phyloP scores from a whole-genome alignment of 1,140 invertebrate genomes.

The Platyscapa corneri region DNA sequence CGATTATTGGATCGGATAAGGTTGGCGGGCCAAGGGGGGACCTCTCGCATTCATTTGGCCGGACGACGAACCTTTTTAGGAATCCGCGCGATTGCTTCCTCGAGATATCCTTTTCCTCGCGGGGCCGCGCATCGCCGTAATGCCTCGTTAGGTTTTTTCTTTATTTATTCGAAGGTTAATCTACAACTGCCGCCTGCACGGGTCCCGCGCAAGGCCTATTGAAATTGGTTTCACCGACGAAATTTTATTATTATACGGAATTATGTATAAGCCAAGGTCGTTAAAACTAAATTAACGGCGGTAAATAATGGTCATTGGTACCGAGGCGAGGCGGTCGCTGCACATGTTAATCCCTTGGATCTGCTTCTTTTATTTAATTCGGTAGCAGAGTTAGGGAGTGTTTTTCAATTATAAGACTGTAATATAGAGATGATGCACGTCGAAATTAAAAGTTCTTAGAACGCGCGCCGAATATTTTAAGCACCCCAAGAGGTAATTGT shows the following conservation, averaged over 20 bases:
- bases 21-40: neutral
- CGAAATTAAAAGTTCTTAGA: neutral
- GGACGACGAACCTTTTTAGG: conserved; percentile 36
- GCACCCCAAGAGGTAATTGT: neutral
- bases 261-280: conserved; percentile 7
- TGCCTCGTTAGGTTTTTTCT: conserved; percentile 14
- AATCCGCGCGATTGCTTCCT: conserved; percentile 48
- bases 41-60: conserved; percentile 17
- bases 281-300: conserved; percentile 16
- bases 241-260: conserved; percentile 18
- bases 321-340: neutral
- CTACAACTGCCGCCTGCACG: neutral
- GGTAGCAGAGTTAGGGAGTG: neutral
- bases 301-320: conserved; percentile 21
- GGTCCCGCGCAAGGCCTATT: neutral
- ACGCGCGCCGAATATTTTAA: neutral
- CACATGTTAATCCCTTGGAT: neutral
- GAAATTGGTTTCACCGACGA: conserved; percentile 20
- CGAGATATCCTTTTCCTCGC: conserved; percentile 30
- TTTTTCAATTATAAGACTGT: neutral
- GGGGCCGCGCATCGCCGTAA: neutral
- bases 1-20: conserved; percentile 23
- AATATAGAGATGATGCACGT: neutral
- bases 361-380: neutral
- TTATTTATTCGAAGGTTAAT: conserved; percentile 19